Percentiles rank a stretch among this genome's conserved stretches.
Evolutionary conservation across 2,113 vertebrate genomes (phyloP).

Genomic region (Macquaria australasica): DNA sequence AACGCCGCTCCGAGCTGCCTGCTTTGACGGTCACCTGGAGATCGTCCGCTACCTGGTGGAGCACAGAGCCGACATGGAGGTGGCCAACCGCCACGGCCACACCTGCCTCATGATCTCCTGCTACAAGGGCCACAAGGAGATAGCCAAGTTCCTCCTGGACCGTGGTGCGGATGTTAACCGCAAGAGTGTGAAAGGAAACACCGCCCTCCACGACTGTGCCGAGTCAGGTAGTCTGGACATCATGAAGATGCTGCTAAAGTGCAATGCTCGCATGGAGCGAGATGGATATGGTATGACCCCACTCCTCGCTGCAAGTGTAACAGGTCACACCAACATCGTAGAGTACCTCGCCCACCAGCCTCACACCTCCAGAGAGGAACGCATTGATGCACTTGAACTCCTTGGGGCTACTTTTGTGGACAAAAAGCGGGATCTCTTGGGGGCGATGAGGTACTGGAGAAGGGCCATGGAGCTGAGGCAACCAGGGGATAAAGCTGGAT

Average conservation of each 20-base stretch:
- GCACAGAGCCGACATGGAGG: constrained; percentile 93
- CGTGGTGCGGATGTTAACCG: constrained; percentile 94
- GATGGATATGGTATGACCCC: constrained; percentile 98
- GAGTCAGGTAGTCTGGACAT: constrained; percentile 97
- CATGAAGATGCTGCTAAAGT: constrained; percentile 93
- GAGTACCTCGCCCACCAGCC: constrained; percentile 91
- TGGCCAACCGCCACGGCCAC: constrained; percentile 96
- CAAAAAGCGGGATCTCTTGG: constrained; percentile 94
- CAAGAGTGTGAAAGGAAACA: constrained; percentile 96
- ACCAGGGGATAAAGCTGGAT: constrained; percentile 76
- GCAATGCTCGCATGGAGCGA: constrained; percentile 92
- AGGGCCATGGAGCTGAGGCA: constrained; percentile 94
- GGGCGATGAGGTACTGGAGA: constrained; percentile 93
- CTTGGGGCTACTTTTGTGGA: constrained; percentile 96
- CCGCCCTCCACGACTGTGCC: constrained; percentile 94
- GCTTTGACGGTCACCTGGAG: constrained; percentile 96
- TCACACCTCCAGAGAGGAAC: constrained; percentile 85
- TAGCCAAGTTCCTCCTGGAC: constrained; percentile 93
- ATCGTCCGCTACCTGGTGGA: constrained; percentile 96
- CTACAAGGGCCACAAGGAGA: constrained; percentile 96
- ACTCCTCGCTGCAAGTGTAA: constrained; percentile 93
- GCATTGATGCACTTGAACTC: constrained; percentile 91
- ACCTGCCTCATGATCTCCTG: constrained; percentile 98
- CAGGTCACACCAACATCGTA: constrained; percentile 96
- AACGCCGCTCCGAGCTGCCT: constrained; percentile 93